Conservation (phyloP, 2,113 vertebrate species). For the Tyto alba region DNA sequence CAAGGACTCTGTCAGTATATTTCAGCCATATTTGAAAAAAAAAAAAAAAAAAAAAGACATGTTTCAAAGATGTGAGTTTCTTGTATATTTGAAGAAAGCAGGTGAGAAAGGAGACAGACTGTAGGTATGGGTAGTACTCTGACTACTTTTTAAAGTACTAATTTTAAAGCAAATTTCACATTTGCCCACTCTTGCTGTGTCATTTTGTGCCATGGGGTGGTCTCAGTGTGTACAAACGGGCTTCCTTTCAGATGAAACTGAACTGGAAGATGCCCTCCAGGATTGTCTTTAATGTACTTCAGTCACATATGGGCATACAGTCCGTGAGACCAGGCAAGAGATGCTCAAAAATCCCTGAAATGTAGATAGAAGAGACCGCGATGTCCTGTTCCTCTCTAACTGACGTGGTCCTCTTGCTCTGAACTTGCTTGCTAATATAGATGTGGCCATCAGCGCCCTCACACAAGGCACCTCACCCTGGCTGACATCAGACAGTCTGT, state of each 20-base stretch:
- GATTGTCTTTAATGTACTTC: background rate
- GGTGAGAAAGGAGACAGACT: background rate
- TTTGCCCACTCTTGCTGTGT: background rate
- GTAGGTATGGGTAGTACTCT: too few species aligned
- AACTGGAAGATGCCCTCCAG: background rate
- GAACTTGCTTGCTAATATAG: background rate
- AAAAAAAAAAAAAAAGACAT: background rate
- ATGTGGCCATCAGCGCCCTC: background rate
- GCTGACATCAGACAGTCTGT: background rate
- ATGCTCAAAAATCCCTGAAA: background rate
- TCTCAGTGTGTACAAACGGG: background rate
- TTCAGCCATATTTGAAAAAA: background rate
- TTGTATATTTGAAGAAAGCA: background rate
- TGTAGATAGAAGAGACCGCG: background rate
- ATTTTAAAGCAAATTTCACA: background rate
- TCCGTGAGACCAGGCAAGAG: background rate
- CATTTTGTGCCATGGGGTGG: background rate
- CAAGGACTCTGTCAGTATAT: background rate
- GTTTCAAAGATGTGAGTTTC: background rate
- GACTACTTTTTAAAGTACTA: background rate
- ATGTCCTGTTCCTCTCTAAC: background rate
- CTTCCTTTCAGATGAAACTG: background rate
- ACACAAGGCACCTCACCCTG: background rate
- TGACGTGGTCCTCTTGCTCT: background rate
- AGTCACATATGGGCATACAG: background rate